Evolutionary conservation across 2,113 vertebrate genomes (phyloP), one percentile per base, ranked within the genome.

Genomic region (Anguilla rostrata): DNA sequence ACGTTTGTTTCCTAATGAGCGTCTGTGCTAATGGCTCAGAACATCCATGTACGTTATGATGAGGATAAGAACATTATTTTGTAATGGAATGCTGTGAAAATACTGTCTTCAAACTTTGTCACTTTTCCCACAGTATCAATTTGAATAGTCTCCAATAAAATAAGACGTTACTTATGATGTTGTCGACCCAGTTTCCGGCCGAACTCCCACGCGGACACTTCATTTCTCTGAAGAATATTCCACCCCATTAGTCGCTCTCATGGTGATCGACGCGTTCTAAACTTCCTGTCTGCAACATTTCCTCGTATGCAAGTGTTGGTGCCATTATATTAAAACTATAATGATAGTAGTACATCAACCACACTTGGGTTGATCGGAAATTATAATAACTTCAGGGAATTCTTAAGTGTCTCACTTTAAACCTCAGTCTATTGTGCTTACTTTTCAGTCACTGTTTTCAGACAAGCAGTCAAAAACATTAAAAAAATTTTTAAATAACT

Each of bases 11-110:
- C 71, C 22, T 43, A 41, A 84, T 84, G 56, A 71, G 39, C 57
- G 43, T 41, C 60, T n/a, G n/a, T 56, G 60, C 39, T 9, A 40
- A 53, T 15, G 60, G 4, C 39, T 3, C 20, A n/a, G 39, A 16
- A 22, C 34, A 15, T 66, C 16, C 20, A 20, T 34, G 49, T 83
- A 83, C 40, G 20, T 71, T 41, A 41, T 15, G 57, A 66, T 20
- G 34, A 56, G 6, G 9, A 43, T 43, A 60, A 83, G 16, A 66
- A 66, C 39, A 84, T 71, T 7, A 7, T 93, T 94, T 90, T 93
- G 46, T 86, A 90, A 92, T 90, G n/a, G 79, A 90, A 94, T 93
- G 93, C 91, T 93, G 93, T 94, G 91, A 89, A 91, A 90, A 26
- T 90, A 92, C 90, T 56, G 79, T 87, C 92, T 93, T 92, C 57